Percentiles rank a stretch among this genome's conserved stretches.
Conservation (phyloP, 1,140 invertebrate species). For the Goniozus legneri region DNA sequence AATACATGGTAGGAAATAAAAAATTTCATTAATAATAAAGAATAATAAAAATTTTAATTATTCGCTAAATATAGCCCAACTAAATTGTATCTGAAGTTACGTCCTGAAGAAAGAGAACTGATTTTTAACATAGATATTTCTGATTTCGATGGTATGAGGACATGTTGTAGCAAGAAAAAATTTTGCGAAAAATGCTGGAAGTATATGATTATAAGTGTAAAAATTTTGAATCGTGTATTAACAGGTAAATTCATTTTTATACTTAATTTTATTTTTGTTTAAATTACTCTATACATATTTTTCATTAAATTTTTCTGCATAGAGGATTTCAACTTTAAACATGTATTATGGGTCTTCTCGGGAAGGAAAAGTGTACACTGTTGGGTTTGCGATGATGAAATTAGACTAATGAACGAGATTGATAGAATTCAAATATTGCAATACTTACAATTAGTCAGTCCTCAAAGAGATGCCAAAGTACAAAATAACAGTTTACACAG, state of each 20-base stretch:
- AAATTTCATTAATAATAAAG: slow-evolving; percentile 8
- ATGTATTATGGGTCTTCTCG: slow-evolving; percentile 95
- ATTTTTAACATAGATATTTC: slow-evolving; percentile 99
- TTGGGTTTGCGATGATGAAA: slow-evolving; percentile 91
- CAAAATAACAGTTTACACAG: neutral
- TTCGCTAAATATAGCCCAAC: slow-evolving; percentile 37
- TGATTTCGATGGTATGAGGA: slow-evolving; percentile 94
- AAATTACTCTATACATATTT: no score
- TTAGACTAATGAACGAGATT: slow-evolving; percentile 53
- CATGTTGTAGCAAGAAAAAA: slow-evolving; percentile 77
- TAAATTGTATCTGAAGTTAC: slow-evolving; percentile 38
- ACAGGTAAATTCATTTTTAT: no score
- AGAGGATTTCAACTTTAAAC: slow-evolving; percentile 95
- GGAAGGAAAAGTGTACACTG: slow-evolving; percentile 96
- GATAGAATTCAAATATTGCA: slow-evolving; percentile 11
- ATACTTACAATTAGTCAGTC: neutral
- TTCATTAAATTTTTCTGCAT: slow-evolving; percentile 16
- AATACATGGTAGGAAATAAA: slow-evolving; percentile 59
- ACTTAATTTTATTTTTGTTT: no score
- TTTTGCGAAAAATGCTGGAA: slow-evolving; percentile 93
- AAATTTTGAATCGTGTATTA: slow-evolving; percentile 79
- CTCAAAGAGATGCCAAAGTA: neutral
- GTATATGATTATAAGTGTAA: slow-evolving; percentile 86
- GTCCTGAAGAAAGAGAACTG: slow-evolving; percentile 74
- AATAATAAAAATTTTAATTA: slow-evolving; percentile 33